Evolutionary conservation across 2,113 vertebrate genomes (phyloP).

Genomic region (Percina caprodes): DNA sequence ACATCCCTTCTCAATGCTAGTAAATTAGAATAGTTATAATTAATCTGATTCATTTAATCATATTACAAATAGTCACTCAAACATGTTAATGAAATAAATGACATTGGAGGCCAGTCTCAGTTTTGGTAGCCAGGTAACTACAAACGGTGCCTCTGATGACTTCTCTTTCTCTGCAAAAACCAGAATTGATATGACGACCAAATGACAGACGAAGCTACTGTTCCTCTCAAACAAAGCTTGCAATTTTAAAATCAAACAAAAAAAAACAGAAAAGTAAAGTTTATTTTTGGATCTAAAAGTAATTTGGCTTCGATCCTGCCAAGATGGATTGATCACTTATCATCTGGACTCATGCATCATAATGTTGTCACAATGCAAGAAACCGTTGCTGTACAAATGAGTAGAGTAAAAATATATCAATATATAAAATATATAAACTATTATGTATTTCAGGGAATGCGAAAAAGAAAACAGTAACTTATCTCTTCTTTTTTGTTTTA

Average conservation of each 20-base stretch:
- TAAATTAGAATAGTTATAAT: neutral
- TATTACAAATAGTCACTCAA: neutral
- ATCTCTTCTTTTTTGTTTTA: conserved; percentile 71
- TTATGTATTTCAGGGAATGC: conserved; percentile 90
- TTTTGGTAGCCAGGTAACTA: conserved; percentile 40
- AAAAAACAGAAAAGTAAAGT: neutral
- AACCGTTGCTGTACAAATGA: conserved; percentile 84
- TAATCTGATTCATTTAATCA: neutral
- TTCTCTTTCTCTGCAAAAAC: conserved; percentile 67
- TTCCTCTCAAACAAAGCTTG: neutral
- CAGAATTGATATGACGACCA: conserved; percentile 28
- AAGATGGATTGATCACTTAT: conserved; percentile 59
- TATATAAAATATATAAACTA: conserved; percentile 67
- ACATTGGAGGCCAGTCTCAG: neutral
- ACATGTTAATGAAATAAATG: neutral
- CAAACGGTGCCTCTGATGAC: conserved; percentile 86
- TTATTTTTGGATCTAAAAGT: conserved; percentile 25
- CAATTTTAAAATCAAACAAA: neutral
- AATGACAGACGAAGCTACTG: conserved; percentile 24
- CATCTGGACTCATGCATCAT: conserved; percentile 75
- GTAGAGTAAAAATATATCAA: conserved; percentile 72
- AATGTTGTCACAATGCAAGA: conserved; percentile 84
- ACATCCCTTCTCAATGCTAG: neutral
- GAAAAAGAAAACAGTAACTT: conserved; percentile 83
- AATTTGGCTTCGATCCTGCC: conserved; percentile 51